A percentile compares a stretch with the other conserved stretches of the same genome.
Evolutionary conservation across 2,888 invertebrate genomes (phyloP).

Genomic region (Caenorhabditis plicata): DNA sequence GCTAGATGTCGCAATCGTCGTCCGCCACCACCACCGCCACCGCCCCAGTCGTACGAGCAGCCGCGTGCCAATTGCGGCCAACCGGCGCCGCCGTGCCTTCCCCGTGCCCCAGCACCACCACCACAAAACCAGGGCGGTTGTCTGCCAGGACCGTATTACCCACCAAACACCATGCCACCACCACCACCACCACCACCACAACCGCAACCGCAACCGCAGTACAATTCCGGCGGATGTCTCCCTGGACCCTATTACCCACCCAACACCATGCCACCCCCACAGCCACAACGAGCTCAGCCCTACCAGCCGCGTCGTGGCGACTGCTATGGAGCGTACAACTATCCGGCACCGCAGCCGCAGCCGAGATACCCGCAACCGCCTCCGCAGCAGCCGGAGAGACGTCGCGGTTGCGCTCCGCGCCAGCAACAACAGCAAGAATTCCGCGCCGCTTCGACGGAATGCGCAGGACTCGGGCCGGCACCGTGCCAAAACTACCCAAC

Average conservation of each 20-base stretch:
- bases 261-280: constrained; percentile 8
- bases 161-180: constrained; percentile 25
- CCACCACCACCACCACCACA: constrained; percentile 14
- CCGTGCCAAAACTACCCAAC: constrained; percentile 7
- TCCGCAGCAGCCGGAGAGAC: constrained; percentile 1
- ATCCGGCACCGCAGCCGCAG: neutral
- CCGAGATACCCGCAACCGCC: constrained; percentile 1
- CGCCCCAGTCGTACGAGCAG: constrained; percentile 10
- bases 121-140: constrained; percentile 9
- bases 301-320: constrained; percentile 21
- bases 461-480: constrained; percentile 16
- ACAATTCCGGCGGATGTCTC: constrained; percentile 20
- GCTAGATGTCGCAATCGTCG: constrained; percentile 25
- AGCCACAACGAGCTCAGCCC: constrained; percentile 9
- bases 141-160: constrained; percentile 25
- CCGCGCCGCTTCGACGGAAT: constrained; percentile 27
- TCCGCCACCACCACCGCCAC: constrained; percentile 17
- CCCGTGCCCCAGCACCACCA: constrained; percentile 8
- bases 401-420: constrained; percentile 1
- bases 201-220: constrained; percentile 8
- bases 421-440: constrained; percentile 15
- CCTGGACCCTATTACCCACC: too few species aligned
- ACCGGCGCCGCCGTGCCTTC: neutral
- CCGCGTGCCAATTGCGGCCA: constrained; percentile 3
- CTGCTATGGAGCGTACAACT: neutral